Percentiles rank a stretch among this genome's conserved stretches.
phyloP scores from a whole-genome alignment of 2,113 vertebrate species.

The Otis tarda region DNA sequence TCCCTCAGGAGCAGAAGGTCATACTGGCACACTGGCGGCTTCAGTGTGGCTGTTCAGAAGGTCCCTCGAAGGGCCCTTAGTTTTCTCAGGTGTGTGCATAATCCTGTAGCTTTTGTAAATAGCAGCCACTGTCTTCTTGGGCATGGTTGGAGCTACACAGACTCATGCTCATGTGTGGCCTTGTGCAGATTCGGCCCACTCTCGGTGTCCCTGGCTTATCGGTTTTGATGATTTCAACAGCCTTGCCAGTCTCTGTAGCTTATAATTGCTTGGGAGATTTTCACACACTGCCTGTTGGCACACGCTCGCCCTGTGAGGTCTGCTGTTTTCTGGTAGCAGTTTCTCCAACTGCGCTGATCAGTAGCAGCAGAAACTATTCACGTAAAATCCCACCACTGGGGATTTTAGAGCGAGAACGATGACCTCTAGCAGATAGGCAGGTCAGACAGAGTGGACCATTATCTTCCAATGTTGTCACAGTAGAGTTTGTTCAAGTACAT shows the following conservation, averaged over 20 bases:
- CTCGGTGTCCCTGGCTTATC: not conserved
- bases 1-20: not conserved
- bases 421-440: not conserved
- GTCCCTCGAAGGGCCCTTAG: rapidly evolving
- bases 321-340: not conserved
- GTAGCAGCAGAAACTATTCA: not conserved
- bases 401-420: not conserved
- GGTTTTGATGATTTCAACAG: not conserved
- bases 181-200: rapidly evolving
- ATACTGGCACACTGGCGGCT: rapidly evolving
- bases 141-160: rapidly evolving
- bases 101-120: not conserved
- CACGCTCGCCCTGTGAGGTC: not conserved
- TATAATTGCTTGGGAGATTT: not conserved
- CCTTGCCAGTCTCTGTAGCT: not conserved
- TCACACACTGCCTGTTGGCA: not conserved
- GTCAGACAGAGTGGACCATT: rapidly evolving
- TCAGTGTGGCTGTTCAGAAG: not conserved
- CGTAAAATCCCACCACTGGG: not conserved
- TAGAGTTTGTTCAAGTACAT: rapidly evolving
- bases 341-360: not conserved
- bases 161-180: not conserved
- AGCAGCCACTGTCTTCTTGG: not conserved
- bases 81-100: rapidly evolving
- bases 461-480: not conserved